Base-by-base conservation (phyloP, 2,113 vertebrate species). In the Chaetodon trifascialis region DNA sequence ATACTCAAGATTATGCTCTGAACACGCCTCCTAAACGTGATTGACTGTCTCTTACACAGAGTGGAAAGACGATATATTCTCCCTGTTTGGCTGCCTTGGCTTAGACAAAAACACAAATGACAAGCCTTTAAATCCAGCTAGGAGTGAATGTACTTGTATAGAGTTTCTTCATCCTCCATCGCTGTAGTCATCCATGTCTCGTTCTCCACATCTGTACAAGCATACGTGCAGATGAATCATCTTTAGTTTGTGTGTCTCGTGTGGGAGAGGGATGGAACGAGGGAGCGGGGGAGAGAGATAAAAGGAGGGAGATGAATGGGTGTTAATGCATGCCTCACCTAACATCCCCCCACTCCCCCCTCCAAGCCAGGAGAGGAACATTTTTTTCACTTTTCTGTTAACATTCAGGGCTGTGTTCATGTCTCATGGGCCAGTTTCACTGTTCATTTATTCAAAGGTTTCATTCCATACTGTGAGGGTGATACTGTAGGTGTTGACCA, bases 271-370 rank as follows among this genome's bases (percentile, higher is more conserved):
- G 74, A 73, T 68, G 42, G 75, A 70, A 85, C 11, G 21, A 68
- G 46, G 67, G 78, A 87, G 71, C 15, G 10, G 49, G 47, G 40
- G 51, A 58, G 70, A 51, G 63, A 86, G 81, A 88, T 82, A 86
- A 89, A 92, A 85, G 81, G 47, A 68, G 54, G 73, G 62, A 88
- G 87, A 91, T 88, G 68, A 89, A 92, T 90, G 87, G 72, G 67
- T 88, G 83, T 86, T 86, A 92, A 89, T 87, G 84, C 69, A 76
- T 30, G 62, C 60, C 82, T 91, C 89, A 91, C 83, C 83, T 90
- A 88, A 89, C 86, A 79, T 56, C 72, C 80, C 80, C 71, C 65
- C 89, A 89, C 86, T 76, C 59, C 72, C 80, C 80, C 71, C 65
- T 84, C 62, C 44, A 30, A 79, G 58, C 56, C 21, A 75, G 71